A percentile compares a stretch with the other conserved stretches of the same genome.
These are phyloP conservation scores for Coenonympha arcania DNA, from an alignment of 2,888 invertebrate species.

Conservation along the genomic window DNA sequence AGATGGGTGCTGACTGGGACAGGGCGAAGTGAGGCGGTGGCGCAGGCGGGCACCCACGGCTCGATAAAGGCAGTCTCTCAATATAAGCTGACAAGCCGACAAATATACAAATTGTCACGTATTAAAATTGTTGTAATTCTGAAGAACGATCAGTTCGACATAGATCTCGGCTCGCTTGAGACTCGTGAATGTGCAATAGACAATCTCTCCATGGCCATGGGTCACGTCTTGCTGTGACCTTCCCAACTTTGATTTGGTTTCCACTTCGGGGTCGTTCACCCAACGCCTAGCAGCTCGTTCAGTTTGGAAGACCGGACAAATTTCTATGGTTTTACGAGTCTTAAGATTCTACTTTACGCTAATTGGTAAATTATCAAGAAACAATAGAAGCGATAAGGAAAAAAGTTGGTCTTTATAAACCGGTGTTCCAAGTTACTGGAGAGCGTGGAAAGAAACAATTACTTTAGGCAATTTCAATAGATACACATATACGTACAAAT, in stretches of 20 bases:
- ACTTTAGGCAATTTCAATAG: slow-evolving; percentile 57
- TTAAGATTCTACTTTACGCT: slow-evolving; percentile 28
- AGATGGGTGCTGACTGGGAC: slow-evolving; percentile 47
- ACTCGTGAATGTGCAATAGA: slow-evolving; percentile 38
- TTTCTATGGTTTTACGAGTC: slow-evolving; percentile 14
- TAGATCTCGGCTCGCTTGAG: slow-evolving; percentile 44
- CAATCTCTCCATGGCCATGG: slow-evolving; percentile 67
- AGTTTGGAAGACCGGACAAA: slow-evolving; percentile 55
- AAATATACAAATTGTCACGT: slow-evolving; percentile 51
- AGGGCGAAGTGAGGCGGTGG: slow-evolving; percentile 51
- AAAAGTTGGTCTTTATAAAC: slow-evolving; percentile 42
- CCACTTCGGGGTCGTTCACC: slow-evolving; percentile 80
- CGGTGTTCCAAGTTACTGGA: slow-evolving; percentile 66
- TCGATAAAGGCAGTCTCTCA: slow-evolving; percentile 59
- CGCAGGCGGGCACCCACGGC: slow-evolving; percentile 72
- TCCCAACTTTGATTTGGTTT: slow-evolving; percentile 88
- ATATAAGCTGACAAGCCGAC: slow-evolving; percentile 60
- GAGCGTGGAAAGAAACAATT: slow-evolving; percentile 57
- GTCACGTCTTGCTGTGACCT: slow-evolving; percentile 83
- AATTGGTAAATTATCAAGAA: slow-evolving; percentile 31
- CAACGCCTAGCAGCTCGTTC: slow-evolving; percentile 57
- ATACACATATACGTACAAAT: slow-evolving; percentile 72
- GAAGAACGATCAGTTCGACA: slow-evolving; percentile 36
- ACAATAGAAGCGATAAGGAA: slow-evolving; percentile 32
- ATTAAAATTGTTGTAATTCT: slow-evolving; percentile 40